Conservation (phyloP, 2,113 vertebrate species). For the Hystrix cristata region DNA sequence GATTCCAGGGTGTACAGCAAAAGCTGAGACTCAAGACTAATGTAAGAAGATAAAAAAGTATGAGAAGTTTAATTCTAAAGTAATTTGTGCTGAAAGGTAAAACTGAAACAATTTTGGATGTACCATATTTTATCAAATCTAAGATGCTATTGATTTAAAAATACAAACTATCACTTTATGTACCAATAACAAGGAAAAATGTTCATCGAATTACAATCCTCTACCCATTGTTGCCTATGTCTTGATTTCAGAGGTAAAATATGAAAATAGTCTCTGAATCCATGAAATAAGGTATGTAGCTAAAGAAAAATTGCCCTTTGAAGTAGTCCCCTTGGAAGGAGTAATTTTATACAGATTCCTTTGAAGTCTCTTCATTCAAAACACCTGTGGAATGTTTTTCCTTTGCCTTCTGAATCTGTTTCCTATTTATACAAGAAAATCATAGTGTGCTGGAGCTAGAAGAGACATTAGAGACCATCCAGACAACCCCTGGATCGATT, state of each 20-base stretch:
- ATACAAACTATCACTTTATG: neutral
- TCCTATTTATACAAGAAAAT: conserved; percentile 80
- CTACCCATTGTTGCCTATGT: neutral
- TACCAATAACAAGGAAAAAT: neutral
- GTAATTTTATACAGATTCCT: conserved; percentile 43
- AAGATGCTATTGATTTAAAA: neutral
- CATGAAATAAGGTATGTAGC: neutral
- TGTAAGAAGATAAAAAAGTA: neutral
- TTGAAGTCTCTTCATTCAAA: conserved; percentile 42
- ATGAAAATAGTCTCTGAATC: neutral
- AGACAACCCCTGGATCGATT: conserved; percentile 61
- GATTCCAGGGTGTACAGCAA: neutral
- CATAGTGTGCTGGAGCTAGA: conserved; percentile 33
- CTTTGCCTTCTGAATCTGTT: conserved; percentile 67
- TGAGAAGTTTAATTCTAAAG: neutral
- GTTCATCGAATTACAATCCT: neutral
- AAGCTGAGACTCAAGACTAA: conserved; percentile 38
- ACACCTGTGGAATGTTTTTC: conserved; percentile 76
- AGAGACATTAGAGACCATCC: conserved; percentile 57
- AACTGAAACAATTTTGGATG: conserved; percentile 8
- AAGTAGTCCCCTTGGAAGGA: neutral
- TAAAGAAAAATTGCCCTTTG: neutral
- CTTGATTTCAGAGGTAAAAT: conserved; percentile 28
- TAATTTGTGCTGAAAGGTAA: conserved; percentile 29
- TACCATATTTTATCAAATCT: neutral